Base-by-base conservation (phyloP, 2,113 vertebrate genomes). In the Platichthys flesus region DNA sequence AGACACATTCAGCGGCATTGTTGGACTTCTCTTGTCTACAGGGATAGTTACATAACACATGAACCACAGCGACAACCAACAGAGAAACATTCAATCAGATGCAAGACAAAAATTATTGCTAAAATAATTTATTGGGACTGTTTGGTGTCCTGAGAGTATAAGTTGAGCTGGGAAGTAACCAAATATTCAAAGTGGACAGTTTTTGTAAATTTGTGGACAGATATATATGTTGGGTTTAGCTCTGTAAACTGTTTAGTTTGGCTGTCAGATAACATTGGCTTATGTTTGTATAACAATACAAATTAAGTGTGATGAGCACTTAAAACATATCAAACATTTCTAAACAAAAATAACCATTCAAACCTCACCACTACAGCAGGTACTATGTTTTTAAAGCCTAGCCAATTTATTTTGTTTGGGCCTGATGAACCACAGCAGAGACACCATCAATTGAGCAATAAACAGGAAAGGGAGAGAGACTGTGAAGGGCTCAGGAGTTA, bases 21-120 rank as follows among this genome's bases (percentile, higher is more conserved):
- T 90, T 0, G 90, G 92, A 66, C 94, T 96, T 93, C 94, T 96
- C 77, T 95, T 95, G 79, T 95, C 97, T 98, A 78, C 4, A 85
- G 23, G 4, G 40, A 59, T 4, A 2, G 63, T 40, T 13, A 84
- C 70, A 74, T 20, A 74, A 42, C 47, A 42, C 47, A 20, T 42
- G 40, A 42, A 10, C 40, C 40, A 42, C 40, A 42, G 40, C 40
- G 12, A 13, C 40, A 42, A 71, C 52, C 0, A 31, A 47, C 42
- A 49, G 14, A 68, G 13, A 45, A 67, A 51, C 31, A 31, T 31
- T 31, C 31, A 47, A 1, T 18, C 35, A 81, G 28, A 69, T 15
- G 21, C 21, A 26, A 26, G 2, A 59, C 4, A 45, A 15, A 31
- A 45, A 13, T 15, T 0, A 45, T 16, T 40, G 62, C 9, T 56